phyloP scores from a whole-genome alignment of 2,113 vertebrate species.

The Bubo scandiacus region DNA sequence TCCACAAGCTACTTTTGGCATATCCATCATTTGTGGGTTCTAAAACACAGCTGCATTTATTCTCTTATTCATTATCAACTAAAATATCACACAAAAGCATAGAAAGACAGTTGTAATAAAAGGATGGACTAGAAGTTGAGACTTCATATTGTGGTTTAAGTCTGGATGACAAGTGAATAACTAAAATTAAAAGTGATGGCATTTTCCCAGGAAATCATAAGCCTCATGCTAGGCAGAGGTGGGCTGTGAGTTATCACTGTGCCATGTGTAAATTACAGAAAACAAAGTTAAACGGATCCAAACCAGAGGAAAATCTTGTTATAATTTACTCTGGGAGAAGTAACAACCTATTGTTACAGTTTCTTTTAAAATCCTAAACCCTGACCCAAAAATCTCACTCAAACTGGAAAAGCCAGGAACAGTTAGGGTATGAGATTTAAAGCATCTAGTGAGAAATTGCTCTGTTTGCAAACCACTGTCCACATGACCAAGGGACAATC shows the following conservation, averaged over 20 bases:
- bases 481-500: not conserved
- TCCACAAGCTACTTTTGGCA: slow-evolving; percentile 67
- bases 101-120: slow-evolving; percentile 43
- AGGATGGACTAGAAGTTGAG: slow-evolving; percentile 50
- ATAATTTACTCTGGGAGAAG: not conserved
- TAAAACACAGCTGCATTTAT: slow-evolving; percentile 58
- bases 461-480: not conserved
- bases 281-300: not conserved
- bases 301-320: not conserved
- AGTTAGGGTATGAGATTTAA: not conserved
- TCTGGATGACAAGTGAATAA: slow-evolving; percentile 32
- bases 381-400: not conserved
- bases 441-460: not conserved
- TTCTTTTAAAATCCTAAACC: not conserved
- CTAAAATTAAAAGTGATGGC: slow-evolving; percentile 22
- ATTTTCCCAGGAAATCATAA: slow-evolving; percentile 15
- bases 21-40: slow-evolving; percentile 18
- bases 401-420: not conserved
- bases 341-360: not conserved
- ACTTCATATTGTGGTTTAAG: slow-evolving; percentile 38
- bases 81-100: slow-evolving; percentile 36
- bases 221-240: not conserved
- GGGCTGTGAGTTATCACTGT: not conserved
- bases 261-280: not conserved
- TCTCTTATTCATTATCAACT: slow-evolving; percentile 66